These are phyloP conservation scores for Cinclus cinclus DNA, from an alignment of 2,113 vertebrate genomes.

Conservation along the genomic window DNA sequence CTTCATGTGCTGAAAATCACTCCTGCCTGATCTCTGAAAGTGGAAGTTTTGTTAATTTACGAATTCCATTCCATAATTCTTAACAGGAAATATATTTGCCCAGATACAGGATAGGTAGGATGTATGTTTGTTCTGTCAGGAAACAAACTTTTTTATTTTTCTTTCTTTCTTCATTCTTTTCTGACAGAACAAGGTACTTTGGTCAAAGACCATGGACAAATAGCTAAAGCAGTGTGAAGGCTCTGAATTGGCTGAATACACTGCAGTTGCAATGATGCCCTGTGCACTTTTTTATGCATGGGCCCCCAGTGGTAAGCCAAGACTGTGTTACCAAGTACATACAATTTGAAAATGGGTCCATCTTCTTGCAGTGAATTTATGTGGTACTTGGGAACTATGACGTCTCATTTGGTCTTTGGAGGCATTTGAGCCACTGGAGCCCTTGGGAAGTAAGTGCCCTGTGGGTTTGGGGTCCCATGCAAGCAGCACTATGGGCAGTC, in stretches of 20 bases:
- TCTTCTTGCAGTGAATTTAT: not conserved
- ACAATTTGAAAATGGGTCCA: not conserved
- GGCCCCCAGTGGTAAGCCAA: not conserved
- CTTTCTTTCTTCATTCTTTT: not conserved
- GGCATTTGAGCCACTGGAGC: not conserved
- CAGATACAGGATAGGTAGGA: not conserved
- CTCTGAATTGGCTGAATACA: not conserved
- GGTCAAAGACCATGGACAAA: not conserved
- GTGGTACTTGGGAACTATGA: not conserved
- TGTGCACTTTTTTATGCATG: not conserved
- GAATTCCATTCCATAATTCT: not conserved
- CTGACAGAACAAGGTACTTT: not conserved
- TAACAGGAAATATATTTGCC: slow-evolving; percentile 17
- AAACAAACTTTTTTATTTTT: not conserved
- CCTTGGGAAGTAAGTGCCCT: not conserved
- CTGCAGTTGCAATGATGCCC: not conserved
- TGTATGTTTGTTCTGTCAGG: not conserved
- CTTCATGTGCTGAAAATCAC: not conserved
- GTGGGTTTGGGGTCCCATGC: not conserved
- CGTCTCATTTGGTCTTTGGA: not conserved
- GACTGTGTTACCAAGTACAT: not conserved
- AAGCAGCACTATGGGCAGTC: fast-evolving
- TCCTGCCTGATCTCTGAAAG: not conserved
- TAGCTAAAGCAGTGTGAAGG: not conserved
- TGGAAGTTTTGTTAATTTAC: not conserved